These are phyloP conservation scores for Sminthopsis crassicaudata DNA, from an alignment of 2,113 vertebrate species.

Conservation along the genomic window DNA sequence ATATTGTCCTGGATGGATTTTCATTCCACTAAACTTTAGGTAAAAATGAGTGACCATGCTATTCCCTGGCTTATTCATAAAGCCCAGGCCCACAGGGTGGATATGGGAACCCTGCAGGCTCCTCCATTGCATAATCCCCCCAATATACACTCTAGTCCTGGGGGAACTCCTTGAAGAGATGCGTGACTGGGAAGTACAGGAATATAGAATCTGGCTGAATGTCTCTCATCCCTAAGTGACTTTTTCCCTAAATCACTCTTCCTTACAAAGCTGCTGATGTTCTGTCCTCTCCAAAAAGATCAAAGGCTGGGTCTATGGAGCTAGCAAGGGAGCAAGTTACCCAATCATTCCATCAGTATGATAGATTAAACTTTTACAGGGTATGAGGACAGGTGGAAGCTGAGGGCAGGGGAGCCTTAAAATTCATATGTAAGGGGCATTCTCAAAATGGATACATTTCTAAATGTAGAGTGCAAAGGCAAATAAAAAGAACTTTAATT, in stretches of 20 bases:
- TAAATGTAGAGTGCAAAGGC: neutral
- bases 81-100: neutral
- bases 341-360: neutral
- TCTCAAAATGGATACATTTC: neutral
- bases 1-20: neutral
- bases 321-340: neutral
- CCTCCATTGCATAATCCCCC: neutral
- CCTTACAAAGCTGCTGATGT: neutral
- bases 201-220: neutral
- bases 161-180: neutral
- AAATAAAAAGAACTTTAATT: conserved; percentile 14
- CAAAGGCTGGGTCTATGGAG: neutral
- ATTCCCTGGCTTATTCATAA: neutral
- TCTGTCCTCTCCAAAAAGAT: neutral
- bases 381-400: neutral
- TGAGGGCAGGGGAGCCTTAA: neutral
- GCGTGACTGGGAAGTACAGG: neutral
- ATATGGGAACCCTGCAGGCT: neutral
- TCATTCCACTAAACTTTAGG: neutral
- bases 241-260: neutral
- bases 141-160: neutral
- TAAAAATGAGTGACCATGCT: neutral
- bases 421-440: neutral
- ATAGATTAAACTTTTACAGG: neutral
- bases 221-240: neutral